Conservation (phyloP, 1,140 invertebrate species). For the Leptonema lineaticorne region DNA sequence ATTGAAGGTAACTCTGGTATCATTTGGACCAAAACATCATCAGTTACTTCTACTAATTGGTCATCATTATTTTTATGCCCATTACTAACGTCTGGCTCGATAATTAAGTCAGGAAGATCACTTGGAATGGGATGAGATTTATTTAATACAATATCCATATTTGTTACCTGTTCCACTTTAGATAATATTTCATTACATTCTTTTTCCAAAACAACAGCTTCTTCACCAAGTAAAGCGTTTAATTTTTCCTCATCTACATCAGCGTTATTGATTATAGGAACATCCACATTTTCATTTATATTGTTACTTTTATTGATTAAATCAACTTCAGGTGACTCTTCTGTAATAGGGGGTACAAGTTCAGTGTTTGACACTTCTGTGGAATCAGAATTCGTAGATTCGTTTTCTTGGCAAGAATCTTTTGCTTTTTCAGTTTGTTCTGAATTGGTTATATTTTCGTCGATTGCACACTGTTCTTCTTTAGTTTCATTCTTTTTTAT, state of each 20-base stretch:
- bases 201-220: slow-evolving; percentile 35
- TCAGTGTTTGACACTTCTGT: slow-evolving; percentile 6
- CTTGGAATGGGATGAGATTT: neutral
- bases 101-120: neutral
- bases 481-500: neutral
- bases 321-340: slow-evolving; percentile 9
- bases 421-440: neutral
- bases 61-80: neutral
- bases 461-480: neutral
- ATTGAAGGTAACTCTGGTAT: slow-evolving; percentile 4
- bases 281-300: neutral
- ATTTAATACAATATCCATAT: slow-evolving; percentile 5
- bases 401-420: neutral
- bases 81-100: neutral
- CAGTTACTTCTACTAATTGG: slow-evolving; percentile 9
- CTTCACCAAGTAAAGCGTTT: slow-evolving; percentile 34
- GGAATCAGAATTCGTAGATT: neutral
- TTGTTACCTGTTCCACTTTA: slow-evolving; percentile 35
- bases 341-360: neutral
- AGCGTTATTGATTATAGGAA: neutral
- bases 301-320: neutral
- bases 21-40: slow-evolving; percentile 6
- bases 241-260: slow-evolving; percentile 29
- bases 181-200: slow-evolving; percentile 35
- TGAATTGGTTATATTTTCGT: slow-evolving; percentile 5